A percentile compares a stretch with the other conserved stretches of the same genome.
Conservation (phyloP, 1,140 invertebrate species). For the Lethocerus indicus region DNA sequence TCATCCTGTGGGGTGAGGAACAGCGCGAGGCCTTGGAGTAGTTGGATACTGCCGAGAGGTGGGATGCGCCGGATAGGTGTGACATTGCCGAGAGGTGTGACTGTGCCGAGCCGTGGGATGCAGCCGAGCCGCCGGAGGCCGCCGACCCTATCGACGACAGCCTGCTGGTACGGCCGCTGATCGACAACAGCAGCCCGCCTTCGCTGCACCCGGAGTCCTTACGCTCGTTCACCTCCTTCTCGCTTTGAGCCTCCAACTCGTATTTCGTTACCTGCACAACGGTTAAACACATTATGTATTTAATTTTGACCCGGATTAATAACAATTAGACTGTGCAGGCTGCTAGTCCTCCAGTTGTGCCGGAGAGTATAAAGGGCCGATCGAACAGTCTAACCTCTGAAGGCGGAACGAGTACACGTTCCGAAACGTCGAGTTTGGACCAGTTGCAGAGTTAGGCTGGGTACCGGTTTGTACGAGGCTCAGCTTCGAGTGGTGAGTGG, state of each 20-base stretch:
- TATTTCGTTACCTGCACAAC: slow-evolving; percentile 16
- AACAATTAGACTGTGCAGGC: neutral
- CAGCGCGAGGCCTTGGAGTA: slow-evolving; percentile 28
- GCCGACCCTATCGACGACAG: slow-evolving; percentile 52
- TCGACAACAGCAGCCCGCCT: slow-evolving; percentile 57
- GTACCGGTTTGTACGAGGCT: no score
- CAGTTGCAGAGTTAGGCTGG: no score
- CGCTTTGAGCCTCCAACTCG: slow-evolving; percentile 19
- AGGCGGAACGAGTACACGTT: no score
- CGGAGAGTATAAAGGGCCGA: no score
- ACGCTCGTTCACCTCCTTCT: slow-evolving; percentile 24
- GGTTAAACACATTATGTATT: neutral
- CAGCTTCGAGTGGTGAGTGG: no score
- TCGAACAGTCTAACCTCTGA: no score
- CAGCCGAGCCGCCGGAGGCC: slow-evolving; percentile 25
- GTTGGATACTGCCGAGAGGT: slow-evolving; percentile 16
- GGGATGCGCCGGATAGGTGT: no score
- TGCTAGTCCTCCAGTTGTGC: no score
- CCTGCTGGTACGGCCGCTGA: slow-evolving; percentile 63
- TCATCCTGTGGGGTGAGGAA: slow-evolving; percentile 72
- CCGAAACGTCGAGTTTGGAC: no score
- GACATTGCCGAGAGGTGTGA: no score
- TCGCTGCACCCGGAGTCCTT: slow-evolving; percentile 58
- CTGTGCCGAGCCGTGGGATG: slow-evolving; percentile 23
- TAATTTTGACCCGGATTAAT: neutral